These are phyloP conservation scores for Drosophila sechellia DNA, from an alignment of 1,140 invertebrate species.

Conservation along the genomic window DNA sequence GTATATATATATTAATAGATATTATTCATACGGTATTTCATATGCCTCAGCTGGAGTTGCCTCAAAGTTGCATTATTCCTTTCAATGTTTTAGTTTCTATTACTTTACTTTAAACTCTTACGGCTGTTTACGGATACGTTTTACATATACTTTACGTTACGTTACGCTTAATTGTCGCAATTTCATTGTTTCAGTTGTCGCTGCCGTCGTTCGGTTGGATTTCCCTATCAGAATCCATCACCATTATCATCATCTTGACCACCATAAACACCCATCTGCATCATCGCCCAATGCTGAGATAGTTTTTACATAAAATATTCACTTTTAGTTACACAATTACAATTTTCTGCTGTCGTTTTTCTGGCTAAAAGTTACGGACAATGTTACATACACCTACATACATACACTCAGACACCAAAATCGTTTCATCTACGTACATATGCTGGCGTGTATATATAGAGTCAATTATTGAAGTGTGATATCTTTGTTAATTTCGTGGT, in stretches of 20 bases:
- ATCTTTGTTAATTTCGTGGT: slow-evolving; percentile 57
- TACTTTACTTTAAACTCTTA: slow-evolving; percentile 46
- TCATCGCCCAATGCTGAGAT: slow-evolving; percentile 37
- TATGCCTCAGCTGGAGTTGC: slow-evolving; percentile 48
- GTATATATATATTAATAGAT: slow-evolving; percentile 40
- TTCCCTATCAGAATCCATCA: slow-evolving; percentile 11
- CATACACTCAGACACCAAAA: slow-evolving; percentile 69
- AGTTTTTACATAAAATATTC: slow-evolving; percentile 74
- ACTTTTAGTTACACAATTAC: slow-evolving; percentile 65
- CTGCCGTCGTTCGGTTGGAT: slow-evolving; percentile 49
- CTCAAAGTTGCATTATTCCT: slow-evolving; percentile 31
- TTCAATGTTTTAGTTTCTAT: slow-evolving; percentile 23
- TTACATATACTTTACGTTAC: slow-evolving; percentile 56
- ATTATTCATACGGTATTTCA: slow-evolving; percentile 50
- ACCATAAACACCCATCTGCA: slow-evolving; percentile 10
- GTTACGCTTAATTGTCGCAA: slow-evolving; percentile 77
- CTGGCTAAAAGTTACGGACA: slow-evolving; percentile 81
- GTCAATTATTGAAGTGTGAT: slow-evolving; percentile 80
- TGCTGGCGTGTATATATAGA: slow-evolving; percentile 46
- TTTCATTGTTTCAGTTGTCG: slow-evolving; percentile 80
- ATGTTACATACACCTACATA: slow-evolving; percentile 56
- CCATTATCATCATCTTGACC: neutral
- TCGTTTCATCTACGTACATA: slow-evolving; percentile 44
- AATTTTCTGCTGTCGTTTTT: slow-evolving; percentile 43
- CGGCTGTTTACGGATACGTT: slow-evolving; percentile 54